Evolutionary conservation across 1,140 invertebrate species (phyloP).

Genomic region (Bactericera cockerelli): DNA sequence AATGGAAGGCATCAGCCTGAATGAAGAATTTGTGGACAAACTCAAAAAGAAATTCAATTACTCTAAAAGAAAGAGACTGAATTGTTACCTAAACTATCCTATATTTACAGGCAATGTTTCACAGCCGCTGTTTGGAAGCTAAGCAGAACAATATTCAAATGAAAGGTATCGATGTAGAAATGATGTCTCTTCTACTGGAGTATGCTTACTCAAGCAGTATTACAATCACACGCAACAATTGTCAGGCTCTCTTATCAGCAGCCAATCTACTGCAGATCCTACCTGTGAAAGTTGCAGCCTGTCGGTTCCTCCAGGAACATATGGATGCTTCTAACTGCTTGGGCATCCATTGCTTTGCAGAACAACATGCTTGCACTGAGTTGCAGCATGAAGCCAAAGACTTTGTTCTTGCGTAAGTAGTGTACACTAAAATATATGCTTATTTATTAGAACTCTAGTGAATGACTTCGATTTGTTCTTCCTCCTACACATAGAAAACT

Average conservation of each 20-base stretch:
- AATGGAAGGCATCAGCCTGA: no score
- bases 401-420: slow-evolving; percentile 21
- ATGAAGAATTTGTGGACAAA: no score
- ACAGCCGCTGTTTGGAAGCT: slow-evolving; percentile 30
- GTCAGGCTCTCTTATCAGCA: slow-evolving; percentile 35
- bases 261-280: slow-evolving; percentile 39
- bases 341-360: slow-evolving; percentile 41
- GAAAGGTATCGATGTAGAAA: slow-evolving; percentile 36
- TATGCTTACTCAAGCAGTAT: slow-evolving; percentile 40
- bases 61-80: no score
- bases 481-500: neutral
- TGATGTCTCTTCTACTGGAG: slow-evolving; percentile 34
- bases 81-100: no score
- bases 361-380: slow-evolving; percentile 35
- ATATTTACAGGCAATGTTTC: slow-evolving; percentile 46
- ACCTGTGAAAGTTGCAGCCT: slow-evolving; percentile 36
- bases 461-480: neutral
- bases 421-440: neutral
- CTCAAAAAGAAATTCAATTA: no score
- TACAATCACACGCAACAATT: slow-evolving; percentile 35
- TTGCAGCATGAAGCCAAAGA: slow-evolving; percentile 31
- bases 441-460: slow-evolving; percentile 8
- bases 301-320: slow-evolving; percentile 35
- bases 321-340: slow-evolving; percentile 39
- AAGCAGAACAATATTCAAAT: slow-evolving; percentile 30